Conservation (phyloP, 2,113 vertebrate species). For the Silurus glanis region DNA sequence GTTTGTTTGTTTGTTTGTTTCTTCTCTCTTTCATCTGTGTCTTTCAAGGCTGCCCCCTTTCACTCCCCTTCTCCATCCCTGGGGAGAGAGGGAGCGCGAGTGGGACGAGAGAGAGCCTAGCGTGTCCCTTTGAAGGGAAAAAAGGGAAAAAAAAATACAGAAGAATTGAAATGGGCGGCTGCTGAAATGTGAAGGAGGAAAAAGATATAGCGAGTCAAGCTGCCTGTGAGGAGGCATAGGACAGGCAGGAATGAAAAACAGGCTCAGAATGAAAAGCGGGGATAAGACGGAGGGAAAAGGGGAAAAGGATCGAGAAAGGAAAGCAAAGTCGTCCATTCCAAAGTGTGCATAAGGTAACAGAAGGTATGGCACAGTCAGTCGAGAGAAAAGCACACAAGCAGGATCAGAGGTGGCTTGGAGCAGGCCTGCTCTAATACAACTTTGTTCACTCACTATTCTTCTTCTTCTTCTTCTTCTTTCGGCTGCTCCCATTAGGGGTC, state of each 20-base stretch:
- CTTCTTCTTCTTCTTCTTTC: no score
- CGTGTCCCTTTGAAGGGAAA: constrained; percentile 66
- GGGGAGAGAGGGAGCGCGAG: constrained; percentile 57
- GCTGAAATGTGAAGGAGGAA: constrained; percentile 63
- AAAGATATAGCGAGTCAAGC: constrained; percentile 73
- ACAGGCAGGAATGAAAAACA: constrained; percentile 25
- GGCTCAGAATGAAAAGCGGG: constrained; percentile 39
- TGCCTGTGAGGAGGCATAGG: constrained; percentile 63
- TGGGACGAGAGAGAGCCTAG: constrained; percentile 44
- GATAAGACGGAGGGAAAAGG: constrained; percentile 21
- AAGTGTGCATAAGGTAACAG: constrained; percentile 28
- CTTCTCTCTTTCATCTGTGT: constrained; percentile 74
- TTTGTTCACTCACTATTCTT: constrained; percentile 14
- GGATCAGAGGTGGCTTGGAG: constrained; percentile 1
- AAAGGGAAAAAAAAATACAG: constrained; percentile 22
- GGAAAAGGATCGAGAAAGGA: constrained; percentile 22
- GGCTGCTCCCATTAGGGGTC: no score
- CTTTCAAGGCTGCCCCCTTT: constrained; percentile 72
- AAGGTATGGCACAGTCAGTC: neutral
- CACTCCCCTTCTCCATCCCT: constrained; percentile 61
- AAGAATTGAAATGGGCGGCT: constrained; percentile 70
- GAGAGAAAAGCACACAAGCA: constrained; percentile 21
- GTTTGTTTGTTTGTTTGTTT: constrained; percentile 75
- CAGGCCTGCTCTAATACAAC: neutral
- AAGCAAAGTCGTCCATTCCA: constrained; percentile 19